phyloP scores from a whole-genome alignment of 2,797 vertebrate species.

The Allobates femoralis region DNA sequence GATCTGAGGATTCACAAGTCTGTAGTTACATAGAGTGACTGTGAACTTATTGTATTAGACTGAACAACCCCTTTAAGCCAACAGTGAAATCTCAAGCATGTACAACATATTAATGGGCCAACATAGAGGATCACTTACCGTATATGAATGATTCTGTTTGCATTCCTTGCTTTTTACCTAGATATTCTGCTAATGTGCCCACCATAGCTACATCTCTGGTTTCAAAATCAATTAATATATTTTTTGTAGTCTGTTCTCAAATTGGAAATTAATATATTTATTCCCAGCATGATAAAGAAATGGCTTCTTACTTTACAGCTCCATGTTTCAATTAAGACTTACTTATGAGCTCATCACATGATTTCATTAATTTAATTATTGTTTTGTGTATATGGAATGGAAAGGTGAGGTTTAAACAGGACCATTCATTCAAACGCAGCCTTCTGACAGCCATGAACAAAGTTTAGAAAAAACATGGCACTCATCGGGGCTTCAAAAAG shows the following conservation, averaged over 20 bases:
- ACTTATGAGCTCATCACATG: too few species aligned
- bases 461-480: too few species aligned
- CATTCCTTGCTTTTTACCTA: neutral
- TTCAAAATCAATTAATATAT: neutral
- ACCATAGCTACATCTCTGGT: neutral
- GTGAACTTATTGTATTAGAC: too few species aligned
- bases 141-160: neutral
- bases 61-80: neutral
- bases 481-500: too few species aligned
- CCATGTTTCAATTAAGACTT: neutral
- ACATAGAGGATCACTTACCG: neutral
- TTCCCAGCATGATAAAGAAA: neutral
- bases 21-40: too few species aligned
- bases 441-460: too few species aligned
- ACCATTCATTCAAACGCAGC: neutral
- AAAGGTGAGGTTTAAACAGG: neutral
- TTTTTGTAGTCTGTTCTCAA: neutral
- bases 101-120: too few species aligned
- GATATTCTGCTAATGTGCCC: neutral
- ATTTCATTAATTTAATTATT: neutral
- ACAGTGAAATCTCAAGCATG: neutral
- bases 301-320: neutral
- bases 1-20: too few species aligned
- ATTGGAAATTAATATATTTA: neutral
- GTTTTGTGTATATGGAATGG: neutral